phyloP scores from a whole-genome alignment of 2,888 invertebrate genomes.

The Diarsia dahlii region DNA sequence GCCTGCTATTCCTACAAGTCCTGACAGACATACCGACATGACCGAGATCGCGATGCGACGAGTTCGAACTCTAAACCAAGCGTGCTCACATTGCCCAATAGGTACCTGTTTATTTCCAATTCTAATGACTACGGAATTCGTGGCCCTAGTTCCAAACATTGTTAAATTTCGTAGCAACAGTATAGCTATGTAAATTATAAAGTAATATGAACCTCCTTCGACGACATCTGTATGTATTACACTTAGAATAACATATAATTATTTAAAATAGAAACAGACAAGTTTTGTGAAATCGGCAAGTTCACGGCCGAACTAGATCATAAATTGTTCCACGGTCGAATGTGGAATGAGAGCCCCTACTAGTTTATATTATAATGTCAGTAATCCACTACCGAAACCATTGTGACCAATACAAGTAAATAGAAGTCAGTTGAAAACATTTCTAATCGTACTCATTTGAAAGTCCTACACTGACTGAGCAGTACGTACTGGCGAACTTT shows the following conservation, averaged over 20 bases:
- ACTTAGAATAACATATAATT: slow-evolving; percentile 31
- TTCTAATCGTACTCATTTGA: background rate
- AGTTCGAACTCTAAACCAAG: background rate
- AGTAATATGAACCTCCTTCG: slow-evolving; percentile 55
- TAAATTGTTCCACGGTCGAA: slow-evolving; percentile 30
- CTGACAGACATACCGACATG: background rate
- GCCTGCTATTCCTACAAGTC: background rate
- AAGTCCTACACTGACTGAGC: background rate
- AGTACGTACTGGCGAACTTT: background rate
- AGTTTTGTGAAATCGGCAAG: slow-evolving; percentile 60
- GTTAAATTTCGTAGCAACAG: slow-evolving; percentile 48
- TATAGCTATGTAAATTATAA: slow-evolving; percentile 48
- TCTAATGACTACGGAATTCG: slow-evolving; percentile 42
- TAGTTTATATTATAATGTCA: background rate
- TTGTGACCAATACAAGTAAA: background rate
- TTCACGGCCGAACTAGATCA: slow-evolving; percentile 59
- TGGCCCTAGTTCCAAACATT: slow-evolving; percentile 29
- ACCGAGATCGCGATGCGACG: background rate
- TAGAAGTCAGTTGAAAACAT: background rate
- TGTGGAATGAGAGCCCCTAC: slow-evolving; percentile 6
- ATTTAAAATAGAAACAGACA: slow-evolving; percentile 44
- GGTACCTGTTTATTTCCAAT: slow-evolving; percentile 40
- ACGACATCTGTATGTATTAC: slow-evolving; percentile 27
- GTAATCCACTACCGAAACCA: background rate
- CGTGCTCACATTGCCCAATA: background rate